These are phyloP conservation scores for Anseranas semipalmata DNA, from an alignment of 2,113 vertebrate genomes.

Conservation along the genomic window DNA sequence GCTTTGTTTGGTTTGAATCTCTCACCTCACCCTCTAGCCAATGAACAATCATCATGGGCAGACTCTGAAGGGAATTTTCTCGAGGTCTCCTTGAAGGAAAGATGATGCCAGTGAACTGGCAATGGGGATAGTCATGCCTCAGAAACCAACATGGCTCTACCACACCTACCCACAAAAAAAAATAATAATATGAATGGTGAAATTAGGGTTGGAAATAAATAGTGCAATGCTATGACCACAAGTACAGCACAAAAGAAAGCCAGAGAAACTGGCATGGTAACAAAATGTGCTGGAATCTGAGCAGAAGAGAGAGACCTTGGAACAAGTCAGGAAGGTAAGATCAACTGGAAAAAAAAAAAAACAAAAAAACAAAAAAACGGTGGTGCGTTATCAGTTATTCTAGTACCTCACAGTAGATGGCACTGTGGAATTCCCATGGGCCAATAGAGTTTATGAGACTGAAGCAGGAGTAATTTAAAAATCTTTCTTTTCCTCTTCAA, in stretches of 20 bases:
- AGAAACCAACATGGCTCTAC: not conserved
- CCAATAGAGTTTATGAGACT: not conserved
- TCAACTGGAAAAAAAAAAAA: not conserved
- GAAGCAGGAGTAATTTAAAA: not conserved
- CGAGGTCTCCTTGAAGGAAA: not conserved
- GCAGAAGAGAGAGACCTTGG: not conserved
- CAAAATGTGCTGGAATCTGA: not conserved
- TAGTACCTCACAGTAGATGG: not conserved
- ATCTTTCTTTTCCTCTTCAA: not conserved
- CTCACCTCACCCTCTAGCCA: not conserved
- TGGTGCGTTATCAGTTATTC: not conserved
- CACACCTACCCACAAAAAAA: not conserved
- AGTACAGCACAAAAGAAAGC: not conserved
- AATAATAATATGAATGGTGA: not conserved
- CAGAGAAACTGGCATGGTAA: not conserved
- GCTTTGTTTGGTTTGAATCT: slow-evolving; percentile 26
- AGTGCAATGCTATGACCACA: not conserved
- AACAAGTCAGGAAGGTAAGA: not conserved
- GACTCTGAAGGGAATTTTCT: slow-evolving; percentile 41
- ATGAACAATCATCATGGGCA: not conserved
- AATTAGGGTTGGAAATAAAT: slow-evolving; percentile 12
- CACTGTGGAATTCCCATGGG: not conserved
- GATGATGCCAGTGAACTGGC: slow-evolving; percentile 2
- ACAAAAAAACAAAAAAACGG: not conserved
- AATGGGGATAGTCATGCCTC: not conserved